Conservation (phyloP, 2,113 vertebrate species). For the Leucoraja erinaceus region DNA sequence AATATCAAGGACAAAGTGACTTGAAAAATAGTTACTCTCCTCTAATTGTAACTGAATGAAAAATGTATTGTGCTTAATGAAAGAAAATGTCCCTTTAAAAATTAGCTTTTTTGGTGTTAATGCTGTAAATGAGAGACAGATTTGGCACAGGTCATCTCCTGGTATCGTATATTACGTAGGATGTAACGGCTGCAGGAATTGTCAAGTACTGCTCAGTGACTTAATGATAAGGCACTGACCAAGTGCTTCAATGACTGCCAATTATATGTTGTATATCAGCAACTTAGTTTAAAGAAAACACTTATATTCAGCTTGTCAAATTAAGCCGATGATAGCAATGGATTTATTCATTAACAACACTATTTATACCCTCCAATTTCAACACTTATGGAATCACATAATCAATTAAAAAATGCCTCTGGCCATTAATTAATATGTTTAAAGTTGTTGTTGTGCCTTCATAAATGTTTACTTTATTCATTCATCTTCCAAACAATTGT, state of each 20-base stretch:
- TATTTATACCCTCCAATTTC: not conserved
- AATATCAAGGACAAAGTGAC: not conserved
- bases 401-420: not conserved
- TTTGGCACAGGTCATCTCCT: not conserved
- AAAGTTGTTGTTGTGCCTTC: not conserved
- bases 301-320: not conserved
- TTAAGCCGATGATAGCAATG: not conserved
- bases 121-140: not conserved
- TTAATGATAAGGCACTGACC: not conserved
- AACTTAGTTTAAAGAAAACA: not conserved
- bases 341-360: not conserved
- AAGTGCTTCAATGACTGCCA: not conserved
- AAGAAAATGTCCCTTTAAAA: not conserved
- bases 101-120: not conserved
- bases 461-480: not conserved
- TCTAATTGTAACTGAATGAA: not conserved
- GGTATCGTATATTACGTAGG: not conserved
- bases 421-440: not conserved
- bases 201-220: not conserved
- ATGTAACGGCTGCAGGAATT: not conserved
- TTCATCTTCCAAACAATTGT: not conserved
- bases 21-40: not conserved
- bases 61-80: not conserved
- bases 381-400: not conserved
- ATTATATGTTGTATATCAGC: constrained; percentile 14